phyloP scores from a whole-genome alignment of 2,888 invertebrate genomes.

The Electrophaes corylata region DNA sequence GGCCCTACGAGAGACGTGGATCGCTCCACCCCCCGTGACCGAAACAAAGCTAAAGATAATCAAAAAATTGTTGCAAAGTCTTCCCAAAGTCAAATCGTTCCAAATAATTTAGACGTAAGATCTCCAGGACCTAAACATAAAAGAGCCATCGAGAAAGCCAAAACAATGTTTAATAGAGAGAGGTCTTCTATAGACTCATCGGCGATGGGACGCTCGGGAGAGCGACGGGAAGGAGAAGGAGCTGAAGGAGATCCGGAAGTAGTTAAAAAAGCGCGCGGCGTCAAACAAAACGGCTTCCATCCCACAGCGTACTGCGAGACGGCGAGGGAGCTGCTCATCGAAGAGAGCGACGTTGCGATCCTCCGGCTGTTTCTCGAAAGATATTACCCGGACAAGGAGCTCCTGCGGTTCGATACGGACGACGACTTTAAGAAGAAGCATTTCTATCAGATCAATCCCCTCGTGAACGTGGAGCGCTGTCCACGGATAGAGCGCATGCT shows the following conservation, averaged over 20 bases:
- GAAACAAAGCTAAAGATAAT: not conserved
- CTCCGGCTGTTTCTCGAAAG: conserved; percentile 22
- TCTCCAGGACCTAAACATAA: not conserved
- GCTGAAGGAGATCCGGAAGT: too few relatives aligned
- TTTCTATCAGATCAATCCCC: conserved; percentile 60
- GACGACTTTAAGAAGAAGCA: conserved; percentile 25
- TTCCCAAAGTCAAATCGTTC: not conserved
- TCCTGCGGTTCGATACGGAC: conserved; percentile 20
- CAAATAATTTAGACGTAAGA: not conserved
- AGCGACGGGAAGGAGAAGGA: too few relatives aligned
- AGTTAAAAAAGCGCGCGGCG: too few relatives aligned
- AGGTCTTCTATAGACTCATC: not conserved
- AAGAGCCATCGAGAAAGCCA: not conserved
- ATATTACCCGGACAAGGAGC: conserved; percentile 8
- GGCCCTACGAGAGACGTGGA: not conserved
- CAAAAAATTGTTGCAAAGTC: not conserved
- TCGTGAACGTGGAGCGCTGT: conserved; percentile 53
- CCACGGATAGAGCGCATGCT: conserved; percentile 40
- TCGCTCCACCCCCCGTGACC: not conserved
- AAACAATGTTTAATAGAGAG: not conserved
- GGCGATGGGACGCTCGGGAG: too few relatives aligned
- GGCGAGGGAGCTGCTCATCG: conserved; percentile 23
- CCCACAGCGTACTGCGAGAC: not conserved
- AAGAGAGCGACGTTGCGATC: conserved; percentile 22
- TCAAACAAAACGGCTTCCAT: too few relatives aligned